A percentile compares a stretch with the other conserved stretches of the same genome.
Evolutionary conservation across 2,888 invertebrate genomes (phyloP).

Genomic region (Pterobdella sp.): DNA sequence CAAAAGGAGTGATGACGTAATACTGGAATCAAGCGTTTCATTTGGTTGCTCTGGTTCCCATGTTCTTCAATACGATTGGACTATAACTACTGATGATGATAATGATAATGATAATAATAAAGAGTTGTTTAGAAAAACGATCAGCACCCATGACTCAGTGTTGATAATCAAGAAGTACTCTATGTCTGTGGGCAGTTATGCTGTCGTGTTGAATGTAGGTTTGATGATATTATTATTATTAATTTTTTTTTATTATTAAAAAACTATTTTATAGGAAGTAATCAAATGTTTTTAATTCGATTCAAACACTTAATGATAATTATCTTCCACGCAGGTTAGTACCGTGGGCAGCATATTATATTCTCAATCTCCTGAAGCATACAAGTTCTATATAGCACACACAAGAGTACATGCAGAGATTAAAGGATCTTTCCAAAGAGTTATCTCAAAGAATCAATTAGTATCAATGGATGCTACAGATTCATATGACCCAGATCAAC

Average conservation of each 20-base stretch:
- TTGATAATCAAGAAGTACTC: constrained; percentile 1
- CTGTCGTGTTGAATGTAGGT: constrained; percentile 22
- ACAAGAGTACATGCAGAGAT: background rate
- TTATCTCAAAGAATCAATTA: background rate
- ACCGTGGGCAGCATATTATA: constrained; percentile 9
- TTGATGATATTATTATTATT: background rate
- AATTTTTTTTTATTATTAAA: too few species aligned
- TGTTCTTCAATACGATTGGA: constrained; percentile 9
- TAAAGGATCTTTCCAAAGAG: constrained; percentile 20
- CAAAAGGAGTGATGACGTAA: background rate
- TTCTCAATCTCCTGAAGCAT: background rate
- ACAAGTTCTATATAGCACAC: background rate
- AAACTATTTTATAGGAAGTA: too few species aligned
- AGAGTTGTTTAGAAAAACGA: too few species aligned
- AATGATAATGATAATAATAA: too few species aligned
- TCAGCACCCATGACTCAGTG: background rate
- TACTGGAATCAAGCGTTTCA: background rate
- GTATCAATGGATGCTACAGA: constrained; percentile 25
- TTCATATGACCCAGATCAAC: constrained; percentile 19
- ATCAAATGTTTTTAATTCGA: background rate
- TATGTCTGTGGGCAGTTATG: constrained; percentile 9
- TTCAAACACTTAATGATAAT: background rate
- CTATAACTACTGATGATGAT: background rate
- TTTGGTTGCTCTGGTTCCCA: constrained; percentile 4
- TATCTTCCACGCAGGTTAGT: constrained; percentile 11